Percentiles rank a stretch among this genome's conserved stretches.
Conservation (phyloP, 1,140 invertebrate species). For the Trigoniulus corallinus region DNA sequence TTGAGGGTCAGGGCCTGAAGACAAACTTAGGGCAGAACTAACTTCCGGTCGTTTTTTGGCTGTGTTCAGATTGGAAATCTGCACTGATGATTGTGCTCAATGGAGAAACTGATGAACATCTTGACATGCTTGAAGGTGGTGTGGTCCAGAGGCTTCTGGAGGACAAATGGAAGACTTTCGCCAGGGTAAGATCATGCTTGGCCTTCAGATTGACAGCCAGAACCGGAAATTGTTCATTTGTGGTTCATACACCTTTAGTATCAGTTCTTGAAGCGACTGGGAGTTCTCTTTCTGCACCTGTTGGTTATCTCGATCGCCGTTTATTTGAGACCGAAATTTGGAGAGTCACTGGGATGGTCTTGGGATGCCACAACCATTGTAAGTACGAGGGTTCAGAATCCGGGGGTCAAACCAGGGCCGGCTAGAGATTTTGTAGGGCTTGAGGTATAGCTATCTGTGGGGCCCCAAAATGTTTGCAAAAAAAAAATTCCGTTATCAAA, state of each 20-base stretch:
- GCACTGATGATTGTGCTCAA: constrained; percentile 95
- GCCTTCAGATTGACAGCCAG: too few species aligned
- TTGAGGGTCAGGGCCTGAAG: background rate
- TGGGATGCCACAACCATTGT: constrained; percentile 3
- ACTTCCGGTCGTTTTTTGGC: background rate
- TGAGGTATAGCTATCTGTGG: too few species aligned
- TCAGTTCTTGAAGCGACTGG: constrained; percentile 78
- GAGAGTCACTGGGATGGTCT: constrained; percentile 7
- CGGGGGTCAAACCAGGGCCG: constrained; percentile 11
- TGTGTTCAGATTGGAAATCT: constrained; percentile 83
- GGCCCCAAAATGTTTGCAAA: too few species aligned
- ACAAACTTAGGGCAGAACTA: too few species aligned
- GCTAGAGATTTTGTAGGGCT: too few species aligned
- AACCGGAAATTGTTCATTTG: too few species aligned
- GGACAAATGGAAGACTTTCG: constrained; percentile 99
- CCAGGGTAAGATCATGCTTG: constrained; percentile 50
- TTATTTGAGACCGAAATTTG: constrained; percentile 52
- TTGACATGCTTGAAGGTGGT: constrained; percentile 96
- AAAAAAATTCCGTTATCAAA: too few species aligned
- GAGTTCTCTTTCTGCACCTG: constrained; percentile 68
- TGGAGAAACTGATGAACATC: constrained; percentile 88
- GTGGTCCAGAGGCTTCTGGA: constrained; percentile 92
- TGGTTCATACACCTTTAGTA: constrained; percentile 41
- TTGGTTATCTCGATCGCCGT: constrained; percentile 73
- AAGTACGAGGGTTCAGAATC: constrained; percentile 10